Evolutionary conservation across 2,113 vertebrate genomes (phyloP).

Genomic region (Dolichotis patagonum): DNA sequence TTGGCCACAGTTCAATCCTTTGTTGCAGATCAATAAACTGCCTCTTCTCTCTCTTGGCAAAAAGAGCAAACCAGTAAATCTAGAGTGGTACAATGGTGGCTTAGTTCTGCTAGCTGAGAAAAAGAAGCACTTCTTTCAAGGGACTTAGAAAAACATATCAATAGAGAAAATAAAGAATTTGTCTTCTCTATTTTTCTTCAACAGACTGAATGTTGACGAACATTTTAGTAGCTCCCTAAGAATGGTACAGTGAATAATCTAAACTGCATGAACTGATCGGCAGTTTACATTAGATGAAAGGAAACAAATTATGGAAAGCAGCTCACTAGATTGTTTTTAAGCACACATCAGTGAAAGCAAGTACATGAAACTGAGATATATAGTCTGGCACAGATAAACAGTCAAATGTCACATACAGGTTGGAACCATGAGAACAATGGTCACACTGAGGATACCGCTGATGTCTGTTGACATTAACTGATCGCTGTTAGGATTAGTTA

Average conservation of each 20-base stretch:
- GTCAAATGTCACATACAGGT: background rate
- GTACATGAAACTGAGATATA: background rate
- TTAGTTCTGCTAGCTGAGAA: background rate
- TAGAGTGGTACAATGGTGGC: slow-evolving; percentile 38
- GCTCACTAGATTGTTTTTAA: background rate
- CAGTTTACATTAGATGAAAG: background rate
- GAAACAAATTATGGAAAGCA: background rate
- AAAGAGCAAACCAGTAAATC: slow-evolving; percentile 57
- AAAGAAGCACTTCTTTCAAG: slow-evolving; percentile 30
- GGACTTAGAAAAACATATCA: slow-evolving; percentile 37
- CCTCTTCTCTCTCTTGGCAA: slow-evolving; percentile 12
- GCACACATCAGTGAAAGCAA: background rate
- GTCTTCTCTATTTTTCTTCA: slow-evolving; percentile 38
- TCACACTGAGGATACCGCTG: no score
- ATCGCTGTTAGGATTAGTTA: background rate
- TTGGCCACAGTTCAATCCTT: background rate
- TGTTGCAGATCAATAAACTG: slow-evolving; percentile 59
- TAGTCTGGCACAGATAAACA: background rate
- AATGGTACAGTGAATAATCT: background rate
- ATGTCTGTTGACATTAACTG: background rate
- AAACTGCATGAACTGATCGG: background rate
- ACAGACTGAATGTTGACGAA: background rate
- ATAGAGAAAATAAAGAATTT: slow-evolving; percentile 50
- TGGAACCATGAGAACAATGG: background rate
- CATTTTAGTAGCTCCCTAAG: background rate